Evolutionary conservation across 1,140 invertebrate species (phyloP), one percentile per base, ranked within the genome.

Genomic region (Branchinecta lynchi): DNA sequence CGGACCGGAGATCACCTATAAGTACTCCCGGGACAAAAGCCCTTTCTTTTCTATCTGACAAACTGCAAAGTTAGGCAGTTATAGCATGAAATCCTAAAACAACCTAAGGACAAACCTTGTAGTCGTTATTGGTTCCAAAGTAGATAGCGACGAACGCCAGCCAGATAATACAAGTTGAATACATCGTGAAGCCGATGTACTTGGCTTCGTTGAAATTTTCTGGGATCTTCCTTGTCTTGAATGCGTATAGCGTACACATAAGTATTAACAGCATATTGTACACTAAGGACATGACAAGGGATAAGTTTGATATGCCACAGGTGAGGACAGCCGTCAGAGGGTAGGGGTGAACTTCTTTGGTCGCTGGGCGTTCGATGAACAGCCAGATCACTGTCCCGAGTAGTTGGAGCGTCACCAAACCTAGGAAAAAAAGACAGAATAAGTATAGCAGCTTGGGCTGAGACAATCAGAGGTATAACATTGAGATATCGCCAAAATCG

Each of bases 121-220:
- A 84, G 73, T 87, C 85, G 72, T 85, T 83, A 71, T 83, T 81
- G 5, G 85, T 86, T 44, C 84, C 85, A 73, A 86, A 87, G 75
- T 86, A 87, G 70, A 88, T 86, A 0, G 86, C 84, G 68, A 88
- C 81, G 74, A 88, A 88, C 9, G 86, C 86, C 10, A 87, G 76
- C 86, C 86, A 88, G 60, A 88, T 86, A 51, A 88, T 85, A 75
- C 87, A 88, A 3, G 87, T 88, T 5, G 85, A 85, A 74, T 88
- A 88, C 86, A 87, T 88, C 9, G 86, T 86, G 74, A 88, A 88
- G 46, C 86, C 84, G 68, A 86, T 85, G 74, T 85, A 85, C 74
- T 86, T 86, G 10, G 84, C 83, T 75, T 86, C 84, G 77, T 88
- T 88, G 77, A 88, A 88, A 70, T 87, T 87, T 73, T 87, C 87